Conservation (phyloP, 2,797 vertebrate species). For the Astyanax mexicanus region DNA sequence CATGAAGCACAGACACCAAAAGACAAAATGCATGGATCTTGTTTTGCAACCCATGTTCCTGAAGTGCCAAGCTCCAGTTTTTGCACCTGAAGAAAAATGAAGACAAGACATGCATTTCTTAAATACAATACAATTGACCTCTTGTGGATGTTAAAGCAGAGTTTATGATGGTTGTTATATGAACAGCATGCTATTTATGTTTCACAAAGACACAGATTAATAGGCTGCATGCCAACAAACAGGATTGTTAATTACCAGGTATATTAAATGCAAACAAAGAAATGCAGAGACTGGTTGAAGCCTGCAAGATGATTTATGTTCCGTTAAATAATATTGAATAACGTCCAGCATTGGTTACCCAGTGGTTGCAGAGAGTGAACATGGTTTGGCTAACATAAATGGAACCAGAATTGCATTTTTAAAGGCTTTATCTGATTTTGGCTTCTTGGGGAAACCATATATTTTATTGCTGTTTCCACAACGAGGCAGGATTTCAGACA, state of each 20-base stretch:
- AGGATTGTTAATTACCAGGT: conserved; percentile 43
- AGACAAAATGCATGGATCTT: conserved; percentile 74
- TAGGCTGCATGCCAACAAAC: conserved; percentile 55
- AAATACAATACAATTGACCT: conserved; percentile 51
- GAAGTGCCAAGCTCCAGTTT: conserved; percentile 75
- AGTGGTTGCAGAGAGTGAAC: neutral
- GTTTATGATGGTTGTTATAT: conserved; percentile 47
- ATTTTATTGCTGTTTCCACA: conserved; percentile 68
- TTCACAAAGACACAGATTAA: conserved; percentile 30
- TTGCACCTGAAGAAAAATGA: conserved; percentile 79
- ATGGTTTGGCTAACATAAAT: neutral
- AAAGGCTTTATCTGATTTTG: conserved; percentile 42
- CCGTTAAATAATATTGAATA: neutral
- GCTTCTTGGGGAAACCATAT: conserved; percentile 57
- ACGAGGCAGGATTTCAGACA: conserved; percentile 69
- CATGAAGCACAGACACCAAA: conserved; percentile 82
- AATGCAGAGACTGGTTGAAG: conserved; percentile 1
- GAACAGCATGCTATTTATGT: conserved; percentile 40
- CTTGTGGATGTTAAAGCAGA: conserved; percentile 60
- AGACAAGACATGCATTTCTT: conserved; percentile 70
- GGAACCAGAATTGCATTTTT: conserved; percentile 17
- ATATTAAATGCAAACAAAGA: neutral
- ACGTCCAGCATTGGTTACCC: neutral
- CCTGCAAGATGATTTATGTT: neutral
- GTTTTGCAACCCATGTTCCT: conserved; percentile 85